Conservation (phyloP, 2,888 invertebrate genomes). For the Argyresthia goedartella region DNA sequence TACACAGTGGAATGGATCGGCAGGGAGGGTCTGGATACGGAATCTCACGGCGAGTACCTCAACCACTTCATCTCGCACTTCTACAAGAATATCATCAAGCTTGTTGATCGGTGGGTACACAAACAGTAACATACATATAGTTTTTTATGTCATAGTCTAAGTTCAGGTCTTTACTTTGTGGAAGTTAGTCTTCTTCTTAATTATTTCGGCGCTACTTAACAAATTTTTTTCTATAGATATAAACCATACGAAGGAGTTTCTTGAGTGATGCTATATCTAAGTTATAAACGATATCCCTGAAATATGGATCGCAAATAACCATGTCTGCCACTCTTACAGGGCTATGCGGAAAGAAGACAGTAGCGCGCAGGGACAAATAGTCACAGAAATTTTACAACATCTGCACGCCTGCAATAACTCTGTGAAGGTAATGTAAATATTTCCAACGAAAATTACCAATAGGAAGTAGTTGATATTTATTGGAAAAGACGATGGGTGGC, state of each 20-base stretch:
- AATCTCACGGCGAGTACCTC: slow-evolving; percentile 94
- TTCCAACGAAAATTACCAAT: too few relatives aligned
- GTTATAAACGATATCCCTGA: too few relatives aligned
- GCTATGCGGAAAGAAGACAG: slow-evolving; percentile 97
- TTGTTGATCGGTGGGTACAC: slow-evolving; percentile 79
- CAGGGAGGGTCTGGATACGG: slow-evolving; percentile 91
- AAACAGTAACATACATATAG: too few relatives aligned
- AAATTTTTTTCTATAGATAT: too few relatives aligned
- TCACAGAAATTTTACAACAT: slow-evolving; percentile 94
- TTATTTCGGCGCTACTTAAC: too few relatives aligned
- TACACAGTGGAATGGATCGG: slow-evolving; percentile 98
- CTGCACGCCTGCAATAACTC: slow-evolving; percentile 96
- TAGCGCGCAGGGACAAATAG: slow-evolving; percentile 92
- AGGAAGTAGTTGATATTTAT: too few relatives aligned
- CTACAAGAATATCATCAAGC: slow-evolving; percentile 90
- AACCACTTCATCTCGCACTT: slow-evolving; percentile 95
- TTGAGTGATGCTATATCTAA: too few relatives aligned
- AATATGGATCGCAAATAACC: too few relatives aligned
- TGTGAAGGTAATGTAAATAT: slow-evolving; percentile 83
- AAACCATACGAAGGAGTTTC: too few relatives aligned
- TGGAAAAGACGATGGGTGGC: too few relatives aligned
- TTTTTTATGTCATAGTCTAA: too few relatives aligned
- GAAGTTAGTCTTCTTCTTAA: too few relatives aligned
- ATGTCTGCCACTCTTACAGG: slow-evolving; percentile 24
- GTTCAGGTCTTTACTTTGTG: neutral